Conservation (phyloP, 2,888 invertebrate species). For the Patella depressa region DNA sequence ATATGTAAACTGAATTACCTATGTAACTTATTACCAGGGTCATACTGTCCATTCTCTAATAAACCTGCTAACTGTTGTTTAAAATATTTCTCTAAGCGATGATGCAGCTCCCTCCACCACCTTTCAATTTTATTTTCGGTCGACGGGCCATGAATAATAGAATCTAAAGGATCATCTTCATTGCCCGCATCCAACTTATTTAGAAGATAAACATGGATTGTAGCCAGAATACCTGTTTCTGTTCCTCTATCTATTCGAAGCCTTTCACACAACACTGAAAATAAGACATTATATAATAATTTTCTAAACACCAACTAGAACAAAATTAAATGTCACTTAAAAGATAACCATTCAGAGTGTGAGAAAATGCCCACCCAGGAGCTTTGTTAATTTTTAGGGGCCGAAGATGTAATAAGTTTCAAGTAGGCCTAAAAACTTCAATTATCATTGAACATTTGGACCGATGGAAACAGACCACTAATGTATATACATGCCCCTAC, state of each 20-base stretch:
- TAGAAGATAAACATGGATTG: background rate
- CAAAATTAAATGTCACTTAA: too few relatives aligned
- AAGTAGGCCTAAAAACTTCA: too few relatives aligned
- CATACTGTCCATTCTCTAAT: background rate
- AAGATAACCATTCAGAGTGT: too few relatives aligned
- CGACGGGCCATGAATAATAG: background rate
- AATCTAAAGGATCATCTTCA: background rate
- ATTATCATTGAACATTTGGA: too few relatives aligned
- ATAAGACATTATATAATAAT: background rate
- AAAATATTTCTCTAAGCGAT: background rate
- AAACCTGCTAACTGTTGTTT: background rate
- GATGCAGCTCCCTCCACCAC: background rate
- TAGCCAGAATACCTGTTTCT: background rate
- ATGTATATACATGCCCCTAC: too few relatives aligned
- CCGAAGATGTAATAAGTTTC: too few relatives aligned
- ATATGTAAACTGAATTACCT: background rate
- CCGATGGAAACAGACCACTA: too few relatives aligned
- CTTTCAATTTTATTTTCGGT: slow-evolving; percentile 5
- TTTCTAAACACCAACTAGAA: too few relatives aligned
- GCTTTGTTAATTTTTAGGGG: too few relatives aligned
- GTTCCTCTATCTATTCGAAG: background rate
- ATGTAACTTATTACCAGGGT: background rate
- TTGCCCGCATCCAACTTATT: background rate
- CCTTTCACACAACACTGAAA: background rate
- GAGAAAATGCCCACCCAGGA: too few relatives aligned